Evolutionary conservation across 2,113 vertebrate species (phyloP), one percentile per base, ranked within the genome.

Genomic region (Zeus faber): DNA sequence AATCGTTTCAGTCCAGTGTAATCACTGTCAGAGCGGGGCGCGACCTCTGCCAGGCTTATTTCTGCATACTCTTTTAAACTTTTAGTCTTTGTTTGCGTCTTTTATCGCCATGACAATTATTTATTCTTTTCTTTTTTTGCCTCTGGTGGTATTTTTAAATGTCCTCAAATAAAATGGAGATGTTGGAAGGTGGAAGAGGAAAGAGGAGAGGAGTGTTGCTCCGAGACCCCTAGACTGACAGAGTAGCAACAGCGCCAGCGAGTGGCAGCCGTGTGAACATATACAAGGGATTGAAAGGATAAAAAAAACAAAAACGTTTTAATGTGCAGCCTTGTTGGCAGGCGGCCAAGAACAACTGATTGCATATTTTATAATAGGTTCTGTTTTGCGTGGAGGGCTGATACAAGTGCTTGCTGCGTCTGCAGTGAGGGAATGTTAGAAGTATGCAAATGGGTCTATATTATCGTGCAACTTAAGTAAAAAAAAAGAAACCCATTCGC

Each of bases 401-500:
- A n/a, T n/a, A n/a, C n/a, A n/a, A n/a, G n/a, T 31, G 29, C 29
- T 31, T 31, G 29, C 2, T 8, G 6, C 6, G 6, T 31, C 29
- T 31, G 29, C 11, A n/a, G n/a, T n/a, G n/a, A n/a, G n/a, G 45
- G 48, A 64, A 72, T 55, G 64, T 55, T 17, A 57, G 54, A 68
- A 49, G 68, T 72, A 58, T 51, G 37, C 62, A 64, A 70, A 67
- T 63, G 47, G 37, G 25, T 64, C 50, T 62, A 70, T 60, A 72
- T 72, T 61, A 35, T 43, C 47, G 25, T 14, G 35, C 17, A 44
- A 62, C 41, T 39, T 50, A 2, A 48, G 61, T 70, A 70, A 56
- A 39, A 53, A 66, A 56, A 50, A 65, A 17, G 50, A 26, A 33
- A 11, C 17, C 22, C 29, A 41, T 33, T 24, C n/a, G 4, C n/a